Base-by-base conservation (phyloP, 2,888 invertebrate species). In the Meganola albula region DNA sequence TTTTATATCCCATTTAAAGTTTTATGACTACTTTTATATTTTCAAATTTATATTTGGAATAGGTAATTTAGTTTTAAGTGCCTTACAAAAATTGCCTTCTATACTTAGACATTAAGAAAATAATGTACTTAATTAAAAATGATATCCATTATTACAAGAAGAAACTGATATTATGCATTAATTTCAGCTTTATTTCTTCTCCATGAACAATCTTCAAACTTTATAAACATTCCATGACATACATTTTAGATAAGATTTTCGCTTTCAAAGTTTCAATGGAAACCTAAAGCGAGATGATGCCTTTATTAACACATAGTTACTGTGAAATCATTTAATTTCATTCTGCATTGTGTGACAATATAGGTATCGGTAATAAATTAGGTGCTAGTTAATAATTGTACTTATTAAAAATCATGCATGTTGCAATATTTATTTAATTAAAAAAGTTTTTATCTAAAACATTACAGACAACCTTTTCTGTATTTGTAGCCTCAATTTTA, bases 251-350 rank as follows among this genome's bases (percentile, higher is more conserved):
- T 20, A n/a, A 49, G 40, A 47, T 59, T 68, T 71, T 77, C 78
- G 59, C 71, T 76, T 75, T 74, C 38, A 23, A 63, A 64, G 78
- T 80, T 80, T 79, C 69, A 61, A 41, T 40, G 31, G 73, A 79
- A 80, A 80, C 72, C 65, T 58, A 70, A 69, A 72, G 69, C 51
- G 79, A 78, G 75, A 70, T 65, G 55, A 53, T 51, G 32, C 47
- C 53, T 57, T 43, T 43, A 24, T 26, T 37, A 36, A 37, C 45
- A 34, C 29, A 37, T 37, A 31, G 18, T 25, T 31, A 14, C 16
- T 25, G 29, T 28, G 40, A 25, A 24, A 35, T 34, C 39, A 36
- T 21, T 30, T 37, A 40, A 42, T 48, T 44, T 48, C 52, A 54
- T 54, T 51, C 44, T 40, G 40, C 40, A n/a, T n/a, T n/a, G n/a